Evolutionary conservation across 2,113 vertebrate species (phyloP).

Genomic region (Okapia johnstoni): DNA sequence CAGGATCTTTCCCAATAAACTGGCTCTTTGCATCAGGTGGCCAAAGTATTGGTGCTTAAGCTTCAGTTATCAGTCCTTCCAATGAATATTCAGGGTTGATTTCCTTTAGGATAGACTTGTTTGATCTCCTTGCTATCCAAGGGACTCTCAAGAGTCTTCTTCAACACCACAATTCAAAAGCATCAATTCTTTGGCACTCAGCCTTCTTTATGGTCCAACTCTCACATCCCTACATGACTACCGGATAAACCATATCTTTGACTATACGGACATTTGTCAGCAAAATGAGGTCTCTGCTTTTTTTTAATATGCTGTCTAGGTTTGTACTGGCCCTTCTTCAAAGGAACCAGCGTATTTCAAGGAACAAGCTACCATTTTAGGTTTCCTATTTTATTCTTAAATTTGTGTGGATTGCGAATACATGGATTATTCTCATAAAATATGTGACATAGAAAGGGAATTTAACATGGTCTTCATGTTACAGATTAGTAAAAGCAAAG

Average conservation of each 20-base stretch:
- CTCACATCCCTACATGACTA: background rate
- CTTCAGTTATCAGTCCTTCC: background rate
- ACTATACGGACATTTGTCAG: background rate
- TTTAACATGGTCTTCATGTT: background rate
- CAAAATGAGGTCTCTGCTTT: background rate
- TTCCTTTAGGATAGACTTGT: background rate
- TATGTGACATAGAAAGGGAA: background rate
- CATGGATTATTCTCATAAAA: background rate
- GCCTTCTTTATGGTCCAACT: background rate
- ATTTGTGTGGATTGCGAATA: background rate
- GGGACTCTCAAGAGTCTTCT: background rate
- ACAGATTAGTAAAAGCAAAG: background rate
- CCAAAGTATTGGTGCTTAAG: background rate
- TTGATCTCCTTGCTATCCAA: background rate
- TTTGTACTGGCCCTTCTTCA: background rate
- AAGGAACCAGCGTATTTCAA: background rate
- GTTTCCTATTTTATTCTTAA: background rate
- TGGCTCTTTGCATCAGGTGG: background rate
- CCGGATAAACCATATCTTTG: background rate
- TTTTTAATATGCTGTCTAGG: background rate
- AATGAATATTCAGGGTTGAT: background rate
- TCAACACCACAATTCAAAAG: background rate
- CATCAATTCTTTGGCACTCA: background rate
- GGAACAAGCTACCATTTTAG: background rate
- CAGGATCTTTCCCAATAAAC: background rate